Percentiles rank a stretch among this genome's conserved stretches.
Evolutionary conservation across 2,888 invertebrate species (phyloP).

Genomic region (Herminia tarsipennalis): DNA sequence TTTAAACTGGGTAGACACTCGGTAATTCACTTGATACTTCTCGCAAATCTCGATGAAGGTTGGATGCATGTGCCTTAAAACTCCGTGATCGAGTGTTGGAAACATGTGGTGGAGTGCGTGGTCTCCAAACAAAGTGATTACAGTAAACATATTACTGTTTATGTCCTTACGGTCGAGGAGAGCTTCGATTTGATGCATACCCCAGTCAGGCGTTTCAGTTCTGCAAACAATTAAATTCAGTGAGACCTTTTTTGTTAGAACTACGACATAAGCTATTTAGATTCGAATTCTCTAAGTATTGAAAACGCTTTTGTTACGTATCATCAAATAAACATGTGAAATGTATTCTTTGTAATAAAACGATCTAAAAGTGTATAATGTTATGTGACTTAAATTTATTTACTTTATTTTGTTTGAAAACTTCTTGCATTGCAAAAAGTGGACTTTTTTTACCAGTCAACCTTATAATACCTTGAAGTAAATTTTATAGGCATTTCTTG

Average conservation of each 20-base stretch:
- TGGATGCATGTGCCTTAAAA: constrained; percentile 87
- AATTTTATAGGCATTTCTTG: too few species aligned
- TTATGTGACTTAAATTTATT: too few species aligned
- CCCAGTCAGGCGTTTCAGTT: constrained; percentile 88
- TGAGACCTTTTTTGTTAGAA: too few species aligned
- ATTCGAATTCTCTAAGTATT: background rate
- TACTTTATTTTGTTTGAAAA: too few species aligned
- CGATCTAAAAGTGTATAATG: too few species aligned
- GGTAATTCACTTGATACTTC: constrained; percentile 82
- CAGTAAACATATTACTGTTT: constrained; percentile 87
- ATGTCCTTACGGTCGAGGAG: constrained; percentile 89
- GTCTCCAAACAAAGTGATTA: constrained; percentile 90
- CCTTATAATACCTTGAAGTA: too few species aligned
- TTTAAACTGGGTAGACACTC: constrained; percentile 80
- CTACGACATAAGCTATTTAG: background rate
- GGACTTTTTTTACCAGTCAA: too few species aligned
- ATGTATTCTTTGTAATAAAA: too few species aligned
- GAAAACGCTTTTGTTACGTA: background rate
- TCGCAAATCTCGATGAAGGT: constrained; percentile 63
- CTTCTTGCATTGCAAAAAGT: too few species aligned
- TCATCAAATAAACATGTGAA: too few species aligned
- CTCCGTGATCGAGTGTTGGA: constrained; percentile 90
- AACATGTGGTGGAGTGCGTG: constrained; percentile 92
- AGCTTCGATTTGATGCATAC: constrained; percentile 90
- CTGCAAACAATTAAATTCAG: constrained; percentile 38